Evolutionary conservation across 2,113 vertebrate species (phyloP), one percentile per base, ranked within the genome.

Genomic region (Scytalopus superciliaris): DNA sequence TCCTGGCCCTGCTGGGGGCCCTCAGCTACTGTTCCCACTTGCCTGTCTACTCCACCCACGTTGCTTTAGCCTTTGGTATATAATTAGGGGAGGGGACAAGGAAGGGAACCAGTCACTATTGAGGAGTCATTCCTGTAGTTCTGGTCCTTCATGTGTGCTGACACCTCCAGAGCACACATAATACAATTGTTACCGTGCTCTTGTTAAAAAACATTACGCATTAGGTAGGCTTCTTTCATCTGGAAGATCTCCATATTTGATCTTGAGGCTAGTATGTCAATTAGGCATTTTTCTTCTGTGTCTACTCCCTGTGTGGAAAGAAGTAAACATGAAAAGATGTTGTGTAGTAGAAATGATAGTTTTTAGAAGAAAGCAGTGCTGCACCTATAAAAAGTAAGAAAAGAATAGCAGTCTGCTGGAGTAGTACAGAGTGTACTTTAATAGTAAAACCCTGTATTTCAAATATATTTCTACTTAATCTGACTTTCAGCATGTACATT

Each of bases 261-360:
- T 97, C 98, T 98, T 49, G 98, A 98, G 68, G 98, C 97, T 96
- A 98, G 84, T 97, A 98, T 98, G 77, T 98, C 98, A 94, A 98
- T 98, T 52, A 98, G 96, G 59, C 98, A 98, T 8, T 97, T 98
- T 96, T 98, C 98, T 72, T 98, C 97, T 59, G 92, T 98, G 57
- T 97, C 98, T 76, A 24, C 86, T 91, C 98, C 98, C 98, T 98
- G 79, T 44, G 85, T 91, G 63, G 72, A 90, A 92, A 88, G 77
- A 89, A 74, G 40, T n/a, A 91, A 90, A 80, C 72, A 78, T 17
- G 57, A 19, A 62, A 57, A 89, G 10, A 49, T 52, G 9, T 30
- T 76, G n/a, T 31, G 25, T 90, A 78, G 60, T 33, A 77, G 67
- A 91, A 91, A 68, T 15, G 6, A 42, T 40, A 68, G 21, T 23